phyloP scores from a whole-genome alignment of 2,888 invertebrate species.

The Hipparchia semele region DNA sequence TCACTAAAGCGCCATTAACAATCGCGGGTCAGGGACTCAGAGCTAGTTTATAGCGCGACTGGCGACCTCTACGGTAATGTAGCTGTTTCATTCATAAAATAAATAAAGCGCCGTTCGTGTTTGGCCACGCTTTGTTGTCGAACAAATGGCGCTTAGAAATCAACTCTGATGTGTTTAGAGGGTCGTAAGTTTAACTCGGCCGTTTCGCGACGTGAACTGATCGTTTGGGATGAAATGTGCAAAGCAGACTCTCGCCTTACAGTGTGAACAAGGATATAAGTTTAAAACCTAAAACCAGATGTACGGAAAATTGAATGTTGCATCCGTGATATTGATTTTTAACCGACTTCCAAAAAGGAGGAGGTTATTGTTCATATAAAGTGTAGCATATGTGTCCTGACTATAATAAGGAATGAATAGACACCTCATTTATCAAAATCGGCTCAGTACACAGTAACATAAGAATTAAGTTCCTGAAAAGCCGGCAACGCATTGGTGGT shows the following conservation, averaged over 20 bases:
- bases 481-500: too few species aligned
- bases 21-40: conserved; percentile 29
- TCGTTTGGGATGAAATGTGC: conserved; percentile 33
- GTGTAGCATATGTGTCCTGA: too few species aligned
- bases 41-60: conserved; percentile 25
- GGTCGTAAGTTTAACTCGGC: conserved; percentile 34
- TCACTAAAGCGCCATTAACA: conserved; percentile 30
- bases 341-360: too few species aligned
- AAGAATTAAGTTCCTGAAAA: too few species aligned
- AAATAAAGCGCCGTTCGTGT: conserved; percentile 45
- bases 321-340: too few species aligned
- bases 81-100: conserved; percentile 47
- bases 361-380: too few species aligned
- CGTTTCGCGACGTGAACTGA: conserved; percentile 29
- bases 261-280: too few species aligned
- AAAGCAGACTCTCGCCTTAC: background rate
- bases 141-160: conserved; percentile 41
- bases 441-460: too few species aligned
- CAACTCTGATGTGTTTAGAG: conserved; percentile 43
- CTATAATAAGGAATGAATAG: too few species aligned
- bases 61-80: conserved; percentile 36
- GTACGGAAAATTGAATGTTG: too few species aligned
- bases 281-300: too few species aligned
- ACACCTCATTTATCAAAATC: too few species aligned
- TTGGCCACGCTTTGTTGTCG: conserved; percentile 45